Base-by-base conservation (phyloP, 2,888 invertebrate species). In the Aelia acuminata region DNA sequence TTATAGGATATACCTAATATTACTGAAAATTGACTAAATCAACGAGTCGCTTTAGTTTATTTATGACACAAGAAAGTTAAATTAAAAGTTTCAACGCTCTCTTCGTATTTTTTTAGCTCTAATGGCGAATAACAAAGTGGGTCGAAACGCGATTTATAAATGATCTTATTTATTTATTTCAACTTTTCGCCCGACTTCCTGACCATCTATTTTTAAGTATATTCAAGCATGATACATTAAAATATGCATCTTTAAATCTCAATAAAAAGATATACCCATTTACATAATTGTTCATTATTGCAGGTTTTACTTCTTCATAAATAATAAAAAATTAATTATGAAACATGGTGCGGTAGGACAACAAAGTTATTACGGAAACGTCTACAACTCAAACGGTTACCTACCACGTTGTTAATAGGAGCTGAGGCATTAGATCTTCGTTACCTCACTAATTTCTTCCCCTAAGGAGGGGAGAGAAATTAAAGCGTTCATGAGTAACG, bases 391-490 rank as follows among this genome's bases (percentile, higher is more conserved):
- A 75, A 11, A 10, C 39, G 43, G 13, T 47, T 47, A 80, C 8
- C 31, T 35, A 22, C n/a, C 80, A 11, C 43, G n/a, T 5, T 39
- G 70, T 80, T 80, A 80, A 80, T 80, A 15, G 22, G 43, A 47
- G 43, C n/a, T 13, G 43, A 39, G 80, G 4, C 80, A 43, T 47
- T 80, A 80, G 80, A 80, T 80, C 80, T 80, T 80, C 39, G 43
- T 80, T 47, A 80, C 39, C 39, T 47, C 80, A 43, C 80, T 80
- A 80, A 80, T 80, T 80, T 43, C 80, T 80, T 80, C 43, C 43
- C 43, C 43, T n/a, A 39, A 13, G n/a, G 43, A 20, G n/a, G 80
- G 80, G 20, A 22, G n/a, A 1, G 43, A 35, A 70, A 70, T 70
- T 70, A 70, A 70, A 70, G 63, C 18, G 4, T 35, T 35, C 63